A percentile compares a stretch with the other conserved stretches of the same genome.
Evolutionary conservation across 2,888 invertebrate species (phyloP).

Genomic region (Zele albiditarsus): DNA sequence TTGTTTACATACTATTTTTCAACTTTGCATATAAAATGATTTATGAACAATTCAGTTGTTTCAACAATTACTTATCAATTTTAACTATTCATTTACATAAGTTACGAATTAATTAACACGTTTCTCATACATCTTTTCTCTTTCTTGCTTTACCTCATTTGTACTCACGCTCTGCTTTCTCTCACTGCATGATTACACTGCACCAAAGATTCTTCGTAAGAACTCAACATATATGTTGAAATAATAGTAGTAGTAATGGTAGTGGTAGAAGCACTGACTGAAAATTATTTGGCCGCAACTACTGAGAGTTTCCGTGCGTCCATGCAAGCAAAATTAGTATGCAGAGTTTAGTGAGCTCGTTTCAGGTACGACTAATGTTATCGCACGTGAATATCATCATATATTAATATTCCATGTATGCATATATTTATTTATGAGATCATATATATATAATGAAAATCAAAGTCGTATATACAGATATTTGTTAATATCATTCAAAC

Average conservation of each 20-base stretch:
- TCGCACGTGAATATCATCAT: constrained; percentile 12
- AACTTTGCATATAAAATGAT: neutral
- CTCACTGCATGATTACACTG: constrained; percentile 35
- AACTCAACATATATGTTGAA: constrained; percentile 14
- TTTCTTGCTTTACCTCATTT: constrained; percentile 7
- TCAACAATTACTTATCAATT: constrained; percentile 18
- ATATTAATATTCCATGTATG: neutral
- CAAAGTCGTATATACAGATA: too few species aligned
- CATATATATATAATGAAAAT: too few species aligned
- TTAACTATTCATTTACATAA: constrained; percentile 23
- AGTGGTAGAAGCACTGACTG: neutral
- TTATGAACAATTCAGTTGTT: constrained; percentile 26
- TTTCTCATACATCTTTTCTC: neutral
- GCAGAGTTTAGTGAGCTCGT: constrained; percentile 33
- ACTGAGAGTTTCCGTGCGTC: constrained; percentile 5
- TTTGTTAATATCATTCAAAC: too few species aligned
- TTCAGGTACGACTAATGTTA: constrained; percentile 29
- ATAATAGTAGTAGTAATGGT: neutral
- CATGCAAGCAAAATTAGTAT: constrained; percentile 31
- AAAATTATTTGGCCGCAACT: constrained; percentile 25
- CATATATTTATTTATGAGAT: too few species aligned
- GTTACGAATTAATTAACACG: constrained; percentile 34
- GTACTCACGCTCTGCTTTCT: constrained; percentile 7
- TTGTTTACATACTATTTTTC: too few species aligned
- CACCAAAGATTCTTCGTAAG: constrained; percentile 23